Evolutionary conservation across 1,140 invertebrate species (phyloP), one percentile per base, ranked within the genome.

Genomic region (Calephelis nemesis): DNA sequence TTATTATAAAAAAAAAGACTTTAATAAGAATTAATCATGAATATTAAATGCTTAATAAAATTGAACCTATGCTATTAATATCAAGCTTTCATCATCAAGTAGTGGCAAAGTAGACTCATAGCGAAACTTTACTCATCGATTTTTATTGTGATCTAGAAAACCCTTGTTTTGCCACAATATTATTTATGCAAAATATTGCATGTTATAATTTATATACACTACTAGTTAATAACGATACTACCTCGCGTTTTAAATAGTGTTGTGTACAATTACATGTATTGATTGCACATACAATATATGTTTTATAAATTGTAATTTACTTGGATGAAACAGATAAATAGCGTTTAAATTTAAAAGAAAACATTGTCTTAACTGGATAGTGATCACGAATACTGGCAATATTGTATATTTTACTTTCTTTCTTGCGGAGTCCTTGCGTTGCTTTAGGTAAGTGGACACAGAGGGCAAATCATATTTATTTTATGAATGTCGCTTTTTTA

Each of bases 381-480:
- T 71, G 79, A 69, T 67, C 66, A 78, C 82, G 79, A 80, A 79
- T 77, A 77, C 68, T 68, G 79, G 77, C 71, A 82, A 81, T 81
- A 81, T 83, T 88, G 86, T 91, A 88, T 85, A 90, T 82, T 85
- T 90, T 89, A 88, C 85, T 90, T 91, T 91, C 81, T 91, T 91
- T 91, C 88, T 91, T 90, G 89, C 89, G 89, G 89, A 91, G 89
- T 87, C 89, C 88, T 89, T 88, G 88, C 88, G 85, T 90, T 90
- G 84, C 78, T 78, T 82, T 88, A 88, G 89, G 89, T 91, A 89
- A 91, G 89, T 91, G 83, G 84, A 86, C 77, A 84, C 79, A 85
- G 79, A 82, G 78, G 76, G 69, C 69, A 54, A 78, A 83, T 87
- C 84, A 84, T 79, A 65, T 60, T 77, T 60, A 76, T 83, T 83